phyloP scores from a whole-genome alignment of 1,140 invertebrate species.

The Papilio helenus region DNA sequence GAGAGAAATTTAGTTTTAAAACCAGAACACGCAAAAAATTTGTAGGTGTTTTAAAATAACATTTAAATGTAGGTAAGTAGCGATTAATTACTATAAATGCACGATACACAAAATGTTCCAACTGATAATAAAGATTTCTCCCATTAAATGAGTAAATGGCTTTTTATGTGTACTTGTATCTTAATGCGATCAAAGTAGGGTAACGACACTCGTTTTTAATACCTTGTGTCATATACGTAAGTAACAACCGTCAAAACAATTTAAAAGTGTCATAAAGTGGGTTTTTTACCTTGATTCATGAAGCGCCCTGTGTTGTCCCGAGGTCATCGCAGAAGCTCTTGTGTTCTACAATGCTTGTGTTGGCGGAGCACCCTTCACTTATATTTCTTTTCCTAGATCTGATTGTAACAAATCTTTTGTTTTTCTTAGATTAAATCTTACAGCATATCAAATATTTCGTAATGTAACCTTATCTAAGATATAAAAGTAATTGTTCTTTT shows the following conservation, averaged over 20 bases:
- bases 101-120: neutral
- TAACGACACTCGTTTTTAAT: neutral
- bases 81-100: neutral
- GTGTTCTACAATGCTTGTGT: slow-evolving; percentile 3
- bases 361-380: slow-evolving; percentile 22
- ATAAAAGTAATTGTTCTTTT: too few relatives aligned
- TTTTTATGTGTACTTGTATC: too few relatives aligned
- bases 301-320: slow-evolving; percentile 16
- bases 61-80: neutral
- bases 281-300: slow-evolving; percentile 20
- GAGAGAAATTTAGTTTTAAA: neutral
- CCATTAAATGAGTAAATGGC: too few relatives aligned
- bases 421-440: neutral
- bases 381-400: neutral
- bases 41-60: neutral
- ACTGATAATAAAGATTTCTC: too few relatives aligned
- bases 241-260: slow-evolving; percentile 17
- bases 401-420: slow-evolving; percentile 13
- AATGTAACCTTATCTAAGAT: neutral
- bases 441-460: neutral
- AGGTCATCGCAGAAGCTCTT: slow-evolving; percentile 24
- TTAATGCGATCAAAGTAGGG: neutral
- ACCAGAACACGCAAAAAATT: neutral
- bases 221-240: neutral
- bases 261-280: slow-evolving; percentile 12